Conservation (phyloP, 2,797 vertebrate genomes). For the Chelon labrosus region DNA sequence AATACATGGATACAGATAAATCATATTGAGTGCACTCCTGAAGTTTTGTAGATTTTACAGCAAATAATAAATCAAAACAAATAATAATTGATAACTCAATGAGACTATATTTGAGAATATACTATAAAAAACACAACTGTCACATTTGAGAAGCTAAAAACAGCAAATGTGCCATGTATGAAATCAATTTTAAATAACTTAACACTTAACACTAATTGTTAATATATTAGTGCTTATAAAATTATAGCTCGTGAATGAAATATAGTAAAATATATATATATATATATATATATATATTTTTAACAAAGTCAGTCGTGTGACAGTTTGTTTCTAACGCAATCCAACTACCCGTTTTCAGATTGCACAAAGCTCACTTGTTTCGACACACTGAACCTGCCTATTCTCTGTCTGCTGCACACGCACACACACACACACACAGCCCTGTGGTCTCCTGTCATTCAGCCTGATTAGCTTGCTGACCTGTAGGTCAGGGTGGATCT, state of each 20-base stretch:
- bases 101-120: no score
- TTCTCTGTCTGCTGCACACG: conserved; percentile 2
- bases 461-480: conserved; percentile 80
- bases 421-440: conserved; percentile 26
- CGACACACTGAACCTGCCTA: conserved; percentile 1
- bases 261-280: background rate
- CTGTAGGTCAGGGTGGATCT: conserved; percentile 74
- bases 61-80: no score
- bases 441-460: conserved; percentile 66
- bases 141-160: background rate
- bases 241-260: background rate
- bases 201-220: background rate
- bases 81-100: no score
- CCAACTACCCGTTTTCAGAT: background rate
- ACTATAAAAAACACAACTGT: no score
- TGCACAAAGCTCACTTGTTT: conserved; percentile 1
- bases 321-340: background rate
- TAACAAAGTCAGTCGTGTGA: background rate
- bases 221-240: background rate
- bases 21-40: no score
- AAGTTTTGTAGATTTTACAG: no score
- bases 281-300: no score
- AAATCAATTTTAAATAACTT: background rate
- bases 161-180: background rate
- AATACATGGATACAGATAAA: background rate